Evolutionary conservation across 30 jellyfish, hydroid and myxozoan species (phyloP), one percentile per base, ranked within the genome.

Genomic region (Phacellophora camtschatica): DNA sequence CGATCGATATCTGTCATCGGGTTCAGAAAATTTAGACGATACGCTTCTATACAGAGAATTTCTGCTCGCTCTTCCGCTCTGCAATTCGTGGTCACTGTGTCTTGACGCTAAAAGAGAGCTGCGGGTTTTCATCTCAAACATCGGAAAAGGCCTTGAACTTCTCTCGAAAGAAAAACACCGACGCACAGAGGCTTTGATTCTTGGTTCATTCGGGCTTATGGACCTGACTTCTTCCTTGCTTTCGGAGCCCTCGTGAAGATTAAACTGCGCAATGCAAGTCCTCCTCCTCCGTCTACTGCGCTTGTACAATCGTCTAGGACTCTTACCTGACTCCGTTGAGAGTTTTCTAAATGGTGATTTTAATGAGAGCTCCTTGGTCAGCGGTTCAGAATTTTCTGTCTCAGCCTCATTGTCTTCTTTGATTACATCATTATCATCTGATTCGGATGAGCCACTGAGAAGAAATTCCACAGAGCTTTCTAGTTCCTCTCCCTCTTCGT

Each of bases 401-500:
- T 70, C 81, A 4, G 30, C 74, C 25, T 45, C 84, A 31, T 63
- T 69, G 37, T 71, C 80, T 50, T 74, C 96, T 27, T 50, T 87
- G 58, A 53, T 69, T 12, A 56, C 95, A 46, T 43, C 92, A 42
- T 66, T 37, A 46, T 76, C 94, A 23, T 92, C 70, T 22, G 71
- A 95, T 24, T 91, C 77, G 16, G 96, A 74, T 27, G 28, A 22
- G 0, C 87, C 69, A 5, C 24, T 70, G 48, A 73, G 72, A 58
- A 73, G 78, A 43, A 88, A 94, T 49, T 94, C 99, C 0, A 94
- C 97, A 1, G 99, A 94, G 71, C 99, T 94, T 58, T 88, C 99
- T 51, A 86, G 39, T 3, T 81, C 90, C 22, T 67, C 87, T 32
- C 31, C 73, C 6, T 48, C 66, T 20, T 33, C 88, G 18, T 68